These are phyloP conservation scores for Leuciscus waleckii DNA, from an alignment of 2,797 vertebrate genomes.

Conservation along the genomic window DNA sequence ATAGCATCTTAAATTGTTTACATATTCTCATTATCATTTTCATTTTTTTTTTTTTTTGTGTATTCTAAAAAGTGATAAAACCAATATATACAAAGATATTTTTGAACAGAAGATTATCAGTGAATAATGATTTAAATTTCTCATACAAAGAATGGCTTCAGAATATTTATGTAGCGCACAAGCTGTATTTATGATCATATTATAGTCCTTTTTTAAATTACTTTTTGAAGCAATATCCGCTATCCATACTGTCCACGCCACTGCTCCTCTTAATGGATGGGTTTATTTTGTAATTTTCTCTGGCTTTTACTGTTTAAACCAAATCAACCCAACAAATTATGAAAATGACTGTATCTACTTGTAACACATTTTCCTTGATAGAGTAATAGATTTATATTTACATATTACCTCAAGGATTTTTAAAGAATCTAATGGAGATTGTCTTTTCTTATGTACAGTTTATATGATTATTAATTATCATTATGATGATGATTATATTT, in stretches of 20 bases:
- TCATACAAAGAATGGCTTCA: background rate
- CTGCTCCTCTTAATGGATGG: background rate
- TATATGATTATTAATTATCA: background rate
- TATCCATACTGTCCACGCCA: background rate
- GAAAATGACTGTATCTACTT: background rate
- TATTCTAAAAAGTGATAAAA: background rate
- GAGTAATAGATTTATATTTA: background rate
- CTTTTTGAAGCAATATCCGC: background rate
- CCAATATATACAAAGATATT: background rate
- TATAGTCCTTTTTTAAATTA: background rate
- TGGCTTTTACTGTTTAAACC: no score
- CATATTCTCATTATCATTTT: no score
- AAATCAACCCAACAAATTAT: background rate
- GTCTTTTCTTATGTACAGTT: background rate
- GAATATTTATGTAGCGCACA: background rate
- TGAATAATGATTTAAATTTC: background rate
- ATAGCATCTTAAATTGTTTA: no score
- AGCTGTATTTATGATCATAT: background rate
- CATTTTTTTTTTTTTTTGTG: no score
- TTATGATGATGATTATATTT: constrained; percentile 36
- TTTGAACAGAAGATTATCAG: background rate
- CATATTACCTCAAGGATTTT: background rate
- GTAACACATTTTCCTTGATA: background rate
- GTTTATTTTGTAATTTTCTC: background rate
- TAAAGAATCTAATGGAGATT: background rate